Conservation (phyloP, 1,140 invertebrate species). For the Bombus haemorrhoidalis region DNA sequence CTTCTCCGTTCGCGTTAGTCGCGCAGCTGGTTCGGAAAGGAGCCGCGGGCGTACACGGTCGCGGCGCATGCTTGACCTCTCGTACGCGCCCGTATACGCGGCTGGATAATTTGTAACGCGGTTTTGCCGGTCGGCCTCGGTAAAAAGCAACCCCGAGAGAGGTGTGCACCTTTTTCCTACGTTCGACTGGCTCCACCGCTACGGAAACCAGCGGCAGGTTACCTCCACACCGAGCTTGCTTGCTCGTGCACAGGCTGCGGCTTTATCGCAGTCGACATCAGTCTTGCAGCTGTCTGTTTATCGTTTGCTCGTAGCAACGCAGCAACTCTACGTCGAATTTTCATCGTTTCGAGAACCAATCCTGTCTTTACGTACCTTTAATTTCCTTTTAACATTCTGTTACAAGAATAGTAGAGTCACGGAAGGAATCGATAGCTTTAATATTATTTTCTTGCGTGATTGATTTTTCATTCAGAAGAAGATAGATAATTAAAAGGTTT, state of each 20-base stretch:
- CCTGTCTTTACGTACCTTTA: background rate
- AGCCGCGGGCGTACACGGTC: conserved; percentile 15
- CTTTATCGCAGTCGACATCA: conserved; percentile 5
- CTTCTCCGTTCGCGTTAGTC: conserved; percentile 3
- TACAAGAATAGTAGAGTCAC: no score
- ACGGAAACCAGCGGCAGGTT: conserved; percentile 36
- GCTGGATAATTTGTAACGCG: conserved; percentile 68
- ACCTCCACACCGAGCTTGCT: background rate
- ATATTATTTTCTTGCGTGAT: no score
- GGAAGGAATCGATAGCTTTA: no score
- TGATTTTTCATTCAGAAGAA: no score
- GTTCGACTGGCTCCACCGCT: conserved; percentile 35
- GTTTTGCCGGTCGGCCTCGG: conserved; percentile 57
- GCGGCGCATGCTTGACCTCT: conserved; percentile 56
- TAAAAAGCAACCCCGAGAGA: conserved; percentile 51
- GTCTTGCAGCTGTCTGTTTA: background rate
- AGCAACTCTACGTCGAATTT: background rate
- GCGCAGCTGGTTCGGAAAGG: conserved; percentile 34
- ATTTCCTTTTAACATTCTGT: background rate
- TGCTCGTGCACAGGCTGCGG: background rate
- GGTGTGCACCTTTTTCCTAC: conserved; percentile 35
- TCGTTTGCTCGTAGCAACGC: background rate
- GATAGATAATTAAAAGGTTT: no score
- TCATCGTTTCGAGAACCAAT: background rate
- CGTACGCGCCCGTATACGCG: conserved; percentile 39